phyloP scores from a whole-genome alignment of 2,113 vertebrate species.

The Sceloporus tristichus region DNA sequence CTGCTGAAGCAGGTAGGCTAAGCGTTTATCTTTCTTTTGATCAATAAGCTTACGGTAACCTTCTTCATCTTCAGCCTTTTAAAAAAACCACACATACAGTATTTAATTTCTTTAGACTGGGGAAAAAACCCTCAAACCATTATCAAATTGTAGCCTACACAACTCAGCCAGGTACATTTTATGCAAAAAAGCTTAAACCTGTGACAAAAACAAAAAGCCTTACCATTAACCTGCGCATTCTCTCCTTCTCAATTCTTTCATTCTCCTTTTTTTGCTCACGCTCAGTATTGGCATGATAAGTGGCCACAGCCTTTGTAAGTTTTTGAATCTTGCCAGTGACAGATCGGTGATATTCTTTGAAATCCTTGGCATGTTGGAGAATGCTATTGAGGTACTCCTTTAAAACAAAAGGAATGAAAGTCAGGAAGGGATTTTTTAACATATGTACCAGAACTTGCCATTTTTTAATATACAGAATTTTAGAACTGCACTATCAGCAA shows the following conservation, averaged over 20 bases:
- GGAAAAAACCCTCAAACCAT: accelerated
- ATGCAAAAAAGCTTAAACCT: background rate
- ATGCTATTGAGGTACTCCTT: slow-evolving; percentile 99
- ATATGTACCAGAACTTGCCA: background rate
- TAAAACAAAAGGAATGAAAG: accelerated
- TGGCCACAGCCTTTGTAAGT: slow-evolving; percentile 95
- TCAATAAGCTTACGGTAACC: slow-evolving; percentile 98
- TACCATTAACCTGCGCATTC: slow-evolving; percentile 97
- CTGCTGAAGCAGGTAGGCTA: slow-evolving; percentile 97
- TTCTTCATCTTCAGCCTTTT: slow-evolving; percentile 94
- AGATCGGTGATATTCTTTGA: slow-evolving; percentile 96
- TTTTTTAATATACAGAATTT: background rate
- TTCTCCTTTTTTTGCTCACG: slow-evolving; percentile 99
- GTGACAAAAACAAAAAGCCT: slow-evolving; percentile 31
- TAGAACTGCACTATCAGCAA: background rate
- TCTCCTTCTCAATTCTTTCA: slow-evolving; percentile 95
- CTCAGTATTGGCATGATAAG: slow-evolving; percentile 97
- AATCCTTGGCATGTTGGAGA: slow-evolving; percentile 97
- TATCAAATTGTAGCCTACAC: too few relatives aligned
- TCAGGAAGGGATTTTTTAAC: background rate
- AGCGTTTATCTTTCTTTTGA: slow-evolving; percentile 98
- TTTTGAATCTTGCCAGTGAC: slow-evolving; percentile 96
- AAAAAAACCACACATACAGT: background rate
- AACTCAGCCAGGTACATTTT: background rate
- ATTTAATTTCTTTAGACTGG: background rate